Percentiles rank a stretch among this genome's conserved stretches.
Conservation (phyloP, 2,113 vertebrate genomes). For the Percina caprodes region DNA sequence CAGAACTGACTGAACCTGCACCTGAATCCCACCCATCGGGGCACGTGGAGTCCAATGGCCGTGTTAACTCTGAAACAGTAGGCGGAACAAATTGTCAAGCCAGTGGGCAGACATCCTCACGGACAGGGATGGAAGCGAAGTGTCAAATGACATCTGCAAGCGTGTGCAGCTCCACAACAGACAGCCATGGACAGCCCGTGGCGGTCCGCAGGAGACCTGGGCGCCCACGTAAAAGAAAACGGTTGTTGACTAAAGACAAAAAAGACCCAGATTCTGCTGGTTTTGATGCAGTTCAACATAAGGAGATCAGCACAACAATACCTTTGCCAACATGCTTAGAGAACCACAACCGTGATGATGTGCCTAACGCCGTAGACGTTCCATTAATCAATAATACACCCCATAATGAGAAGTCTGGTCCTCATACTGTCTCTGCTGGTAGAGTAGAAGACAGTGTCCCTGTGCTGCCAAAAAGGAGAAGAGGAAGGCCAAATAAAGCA, state of each 20-base stretch:
- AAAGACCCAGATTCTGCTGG: neutral
- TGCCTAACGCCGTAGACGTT: constrained; percentile 1
- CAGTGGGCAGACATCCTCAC: neutral
- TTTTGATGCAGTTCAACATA: constrained; percentile 33
- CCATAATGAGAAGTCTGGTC: constrained; percentile 17
- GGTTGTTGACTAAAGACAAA: neutral
- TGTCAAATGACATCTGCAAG: constrained; percentile 8
- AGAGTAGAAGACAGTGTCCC: neutral
- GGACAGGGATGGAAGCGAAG: constrained; percentile 33
- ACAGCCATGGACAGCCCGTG: constrained; percentile 4
- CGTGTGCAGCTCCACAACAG: constrained; percentile 44
- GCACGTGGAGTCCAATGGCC: constrained; percentile 6
- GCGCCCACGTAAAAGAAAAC: constrained; percentile 37
- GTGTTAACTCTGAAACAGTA: constrained; percentile 19
- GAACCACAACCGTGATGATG: constrained; percentile 25
- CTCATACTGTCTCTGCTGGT: constrained; percentile 15
- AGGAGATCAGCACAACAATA: constrained; percentile 41
- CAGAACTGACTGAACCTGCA: neutral
- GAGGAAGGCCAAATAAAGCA: constrained; percentile 57
- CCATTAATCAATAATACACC: constrained; percentile 2
- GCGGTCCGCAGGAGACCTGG: constrained; percentile 38
- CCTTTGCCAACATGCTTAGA: constrained; percentile 30
- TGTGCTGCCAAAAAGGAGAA: constrained; percentile 42
- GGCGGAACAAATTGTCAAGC: constrained; percentile 1
- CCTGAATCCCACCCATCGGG: constrained; percentile 27